Percentiles rank a stretch among this genome's conserved stretches.
Conservation (phyloP, 2,888 invertebrate species). For the Drosophila birchii region DNA sequence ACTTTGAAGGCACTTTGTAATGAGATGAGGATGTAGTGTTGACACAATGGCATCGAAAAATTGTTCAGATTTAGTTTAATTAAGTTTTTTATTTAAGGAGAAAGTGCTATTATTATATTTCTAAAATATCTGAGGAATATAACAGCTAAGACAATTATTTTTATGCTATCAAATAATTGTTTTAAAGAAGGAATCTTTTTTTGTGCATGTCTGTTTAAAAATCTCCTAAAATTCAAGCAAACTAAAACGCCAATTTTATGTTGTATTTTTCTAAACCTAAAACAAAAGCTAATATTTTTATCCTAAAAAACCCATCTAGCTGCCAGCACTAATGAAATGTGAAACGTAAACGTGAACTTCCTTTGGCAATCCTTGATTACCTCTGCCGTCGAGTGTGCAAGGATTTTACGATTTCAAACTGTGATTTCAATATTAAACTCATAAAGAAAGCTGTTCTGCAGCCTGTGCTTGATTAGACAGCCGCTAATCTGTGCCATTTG, state of each 20-base stretch:
- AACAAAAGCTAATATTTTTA: neutral
- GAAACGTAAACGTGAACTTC: neutral
- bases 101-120: neutral
- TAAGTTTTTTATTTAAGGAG: neutral
- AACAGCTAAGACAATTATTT: too few relatives aligned
- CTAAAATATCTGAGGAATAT: neutral
- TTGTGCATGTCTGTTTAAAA: too few relatives aligned
- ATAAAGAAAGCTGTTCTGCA: constrained; percentile 12
- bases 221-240: too few relatives aligned
- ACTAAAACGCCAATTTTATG: too few relatives aligned
- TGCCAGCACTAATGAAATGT: constrained; percentile 8
- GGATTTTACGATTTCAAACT: constrained; percentile 14
- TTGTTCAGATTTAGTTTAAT: neutral
- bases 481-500: constrained; percentile 9
- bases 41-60: constrained; percentile 1
- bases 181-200: too few relatives aligned
- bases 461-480: constrained; percentile 26
- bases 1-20: constrained; percentile 15
- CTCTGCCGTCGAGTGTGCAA: constrained; percentile 19
- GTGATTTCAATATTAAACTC: constrained; percentile 25
- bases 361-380: constrained; percentile 1
- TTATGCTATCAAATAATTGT: too few relatives aligned
- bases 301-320: neutral
- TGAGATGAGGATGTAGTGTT: neutral
- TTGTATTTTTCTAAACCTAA: too few relatives aligned